phyloP scores from a whole-genome alignment of 2,113 vertebrate species.

The Eulemur macaco region DNA sequence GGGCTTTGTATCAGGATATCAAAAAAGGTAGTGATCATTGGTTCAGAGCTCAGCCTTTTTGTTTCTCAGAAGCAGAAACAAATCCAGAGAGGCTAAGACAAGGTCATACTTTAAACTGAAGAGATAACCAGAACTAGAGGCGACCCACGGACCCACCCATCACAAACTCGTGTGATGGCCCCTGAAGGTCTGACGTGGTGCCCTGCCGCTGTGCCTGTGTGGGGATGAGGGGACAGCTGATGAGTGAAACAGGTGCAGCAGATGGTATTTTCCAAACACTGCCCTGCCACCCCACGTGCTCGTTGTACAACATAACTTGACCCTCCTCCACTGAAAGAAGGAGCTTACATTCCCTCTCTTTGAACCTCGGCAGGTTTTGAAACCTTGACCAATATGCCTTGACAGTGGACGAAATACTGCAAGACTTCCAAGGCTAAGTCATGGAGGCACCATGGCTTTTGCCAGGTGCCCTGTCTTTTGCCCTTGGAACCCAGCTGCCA shows the following conservation, averaged over 20 bases:
- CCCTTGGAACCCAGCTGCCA: neutral
- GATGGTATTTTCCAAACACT: neutral
- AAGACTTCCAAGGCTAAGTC: neutral
- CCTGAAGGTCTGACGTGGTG: neutral
- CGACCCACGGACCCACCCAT: accelerated
- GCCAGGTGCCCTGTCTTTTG: neutral
- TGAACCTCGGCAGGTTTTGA: neutral
- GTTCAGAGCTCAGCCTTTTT: neutral
- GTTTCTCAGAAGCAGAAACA: neutral
- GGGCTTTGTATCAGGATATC: neutral
- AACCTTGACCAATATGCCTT: neutral
- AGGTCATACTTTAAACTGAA: neutral
- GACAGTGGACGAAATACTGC: neutral
- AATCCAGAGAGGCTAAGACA: neutral
- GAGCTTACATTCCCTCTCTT: no score
- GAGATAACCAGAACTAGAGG: neutral
- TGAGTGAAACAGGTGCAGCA: neutral
- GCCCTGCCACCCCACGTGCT: neutral
- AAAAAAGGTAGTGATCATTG: neutral
- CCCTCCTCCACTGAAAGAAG: neutral
- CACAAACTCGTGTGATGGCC: accelerated
- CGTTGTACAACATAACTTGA: neutral
- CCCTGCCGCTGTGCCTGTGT: no score
- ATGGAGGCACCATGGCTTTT: neutral
- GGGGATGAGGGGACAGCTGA: neutral